phyloP scores from a whole-genome alignment of 2,797 vertebrate genomes.

The Percopsis omiscomaycus region DNA sequence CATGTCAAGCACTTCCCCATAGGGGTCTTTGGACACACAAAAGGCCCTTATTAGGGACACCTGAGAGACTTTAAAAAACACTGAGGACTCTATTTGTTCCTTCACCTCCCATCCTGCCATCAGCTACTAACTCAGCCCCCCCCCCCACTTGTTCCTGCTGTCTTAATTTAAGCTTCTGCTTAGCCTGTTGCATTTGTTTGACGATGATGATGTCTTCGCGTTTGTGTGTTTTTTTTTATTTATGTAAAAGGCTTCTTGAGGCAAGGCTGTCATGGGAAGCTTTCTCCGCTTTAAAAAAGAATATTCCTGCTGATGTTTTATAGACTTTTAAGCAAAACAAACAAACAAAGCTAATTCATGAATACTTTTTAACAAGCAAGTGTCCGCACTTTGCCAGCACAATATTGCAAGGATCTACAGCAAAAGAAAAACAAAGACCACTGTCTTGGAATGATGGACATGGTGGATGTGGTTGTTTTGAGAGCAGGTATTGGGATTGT shows the following conservation, averaged over 20 bases:
- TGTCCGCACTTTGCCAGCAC: conserved; percentile 50
- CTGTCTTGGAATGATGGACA: conserved; percentile 31
- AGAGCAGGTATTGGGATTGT: conserved; percentile 30
- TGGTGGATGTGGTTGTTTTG: conserved; percentile 10
- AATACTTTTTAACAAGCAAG: conserved; percentile 58
- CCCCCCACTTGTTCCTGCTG: conserved; percentile 26
- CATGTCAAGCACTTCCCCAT: conserved; percentile 98
- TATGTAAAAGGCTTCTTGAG: conserved; percentile 58
- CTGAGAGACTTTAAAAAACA: conserved; percentile 51
- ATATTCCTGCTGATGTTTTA: conserved; percentile 69
- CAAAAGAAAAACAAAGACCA: conserved; percentile 25
- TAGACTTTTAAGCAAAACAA: conserved; percentile 53
- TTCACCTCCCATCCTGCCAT: conserved; percentile 53
- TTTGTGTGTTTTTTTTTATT: conserved; percentile 47
- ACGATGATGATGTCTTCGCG: conserved; percentile 57
- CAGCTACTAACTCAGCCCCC: conserved; percentile 53
- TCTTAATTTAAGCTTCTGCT: conserved; percentile 69
- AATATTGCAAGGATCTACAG: conserved; percentile 44
- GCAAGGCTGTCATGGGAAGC: conserved; percentile 55
- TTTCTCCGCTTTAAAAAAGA: conserved; percentile 68
- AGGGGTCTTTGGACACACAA: conserved; percentile 93
- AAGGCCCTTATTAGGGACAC: conserved; percentile 84
- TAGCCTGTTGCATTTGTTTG: conserved; percentile 45
- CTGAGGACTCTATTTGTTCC: conserved; percentile 41
- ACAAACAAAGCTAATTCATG: conserved; percentile 46